Base-by-base conservation (phyloP, 30 jellyfish, hydroid and myxozoan genomes). In the Chrysaora quinquecirrha region DNA sequence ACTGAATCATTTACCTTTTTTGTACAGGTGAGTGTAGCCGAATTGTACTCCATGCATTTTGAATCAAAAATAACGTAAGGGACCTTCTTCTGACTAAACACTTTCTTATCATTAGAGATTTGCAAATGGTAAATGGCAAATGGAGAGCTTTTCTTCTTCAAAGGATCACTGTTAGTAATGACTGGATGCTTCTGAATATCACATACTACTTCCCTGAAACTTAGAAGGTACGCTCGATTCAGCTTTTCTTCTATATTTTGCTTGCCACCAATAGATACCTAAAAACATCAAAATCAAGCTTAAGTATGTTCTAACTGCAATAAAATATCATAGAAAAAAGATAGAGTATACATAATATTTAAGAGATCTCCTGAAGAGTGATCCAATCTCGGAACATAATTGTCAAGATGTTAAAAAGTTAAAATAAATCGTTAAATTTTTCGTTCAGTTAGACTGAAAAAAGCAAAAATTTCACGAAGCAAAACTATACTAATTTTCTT, bases 31-130 rank as follows among this genome's bases (percentile, higher is more conserved):
- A 3, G 16, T 14, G 70, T 31, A 12, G 1, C 31, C 12, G 69
- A 47, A n/a, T n/a, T n/a, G 79, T 79, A 76, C 0, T 76, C 14
- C 88, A 76, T 58, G 70, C 88, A 76, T 35, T 76, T 76, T 19
- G 79, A 58, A 25, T 76, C 79, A 67, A 54, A 76, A 25, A 76
- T 48, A n/a, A 58, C 11, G 47, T 58, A 76, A 1, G 30, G 2
- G 11, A 25, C 33, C 21, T 25, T 24, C 34, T 50, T 52, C 25
- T 16, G 14, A 27, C 86, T 73, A 69, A 73, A 73, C 24, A 25
- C 3, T 16, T 0, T 73, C 33, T 24, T 24, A 46, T 73, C 74
- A 32, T 73, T 73, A 4, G 86, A 73, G 2, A 48, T 38, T 9
- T 48, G 62, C 29, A 73, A 58, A 2, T 6, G 60, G 29, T 48